Evolutionary conservation across 2,113 vertebrate species (phyloP), one percentile per base, ranked within the genome.

Genomic region (Brevimyrus niger): DNA sequence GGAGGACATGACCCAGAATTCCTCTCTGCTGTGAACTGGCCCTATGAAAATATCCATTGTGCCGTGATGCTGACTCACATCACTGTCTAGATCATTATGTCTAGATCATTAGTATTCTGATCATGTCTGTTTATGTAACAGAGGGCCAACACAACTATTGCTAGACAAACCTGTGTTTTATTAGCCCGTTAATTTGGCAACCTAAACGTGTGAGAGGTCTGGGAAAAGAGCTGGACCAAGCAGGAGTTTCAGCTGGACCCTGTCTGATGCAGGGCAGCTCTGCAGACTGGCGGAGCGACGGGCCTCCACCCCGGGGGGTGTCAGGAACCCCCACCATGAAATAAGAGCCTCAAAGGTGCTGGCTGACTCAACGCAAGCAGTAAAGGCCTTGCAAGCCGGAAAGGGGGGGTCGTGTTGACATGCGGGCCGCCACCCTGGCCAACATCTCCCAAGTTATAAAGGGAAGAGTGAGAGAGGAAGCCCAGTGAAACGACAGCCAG

Each of bases 361-460:
- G 27, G 53, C 73, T 89, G 76, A 76, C 47, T 76, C 86, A 38
- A 21, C 42, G 42, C 90, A 80, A 89, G 85, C 80, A 83, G 87
- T 53, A 89, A 90, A 90, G 73, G 83, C 48, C 69, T 85, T 42
- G 35, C 17, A 86, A 73, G 88, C 69, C 35, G 76, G 27, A 27
- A 17, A 47, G 47, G 21, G 38, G 53, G 38, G 44, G 23, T 15
- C 13, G 3, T 90, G 90, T 19, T 91, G 90, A 92, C 86, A 91
- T 48, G 58, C n/a, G 35, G 4, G 76, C 23, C 47, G 90, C 80
- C 4, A 47, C 86, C n/a, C 3, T 86, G 73, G 73, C 87, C 90
- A 53, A 89, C 89, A 92, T 89, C 83, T 83, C 88, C 86, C 89
- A 87, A 92, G 51, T 91, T 92, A 91, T 94, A 95, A 93, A 95